phyloP scores from a whole-genome alignment of 2,797 vertebrate species.

The Dicrostonyx torquatus region DNA sequence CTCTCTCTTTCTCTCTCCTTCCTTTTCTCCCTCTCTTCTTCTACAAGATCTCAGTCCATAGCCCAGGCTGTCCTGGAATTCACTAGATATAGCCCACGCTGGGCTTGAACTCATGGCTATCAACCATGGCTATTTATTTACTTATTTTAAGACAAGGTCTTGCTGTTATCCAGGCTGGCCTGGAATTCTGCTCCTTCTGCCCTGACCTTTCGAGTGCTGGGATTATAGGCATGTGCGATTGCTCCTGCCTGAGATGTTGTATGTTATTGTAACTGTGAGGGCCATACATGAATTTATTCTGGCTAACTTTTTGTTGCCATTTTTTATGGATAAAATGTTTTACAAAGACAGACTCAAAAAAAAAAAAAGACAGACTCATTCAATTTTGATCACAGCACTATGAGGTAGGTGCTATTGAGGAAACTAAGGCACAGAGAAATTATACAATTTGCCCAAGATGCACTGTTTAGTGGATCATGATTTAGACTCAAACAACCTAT shows the following conservation, averaged over 20 bases:
- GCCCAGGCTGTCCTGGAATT: neutral
- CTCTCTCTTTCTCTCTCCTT: too few species aligned
- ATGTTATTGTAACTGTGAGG: neutral
- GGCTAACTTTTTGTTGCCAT: neutral
- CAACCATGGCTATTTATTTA: neutral
- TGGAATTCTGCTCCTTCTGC: neutral
- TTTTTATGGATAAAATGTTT: slow-evolving; percentile 5
- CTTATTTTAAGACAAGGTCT: neutral
- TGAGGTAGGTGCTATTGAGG: neutral
- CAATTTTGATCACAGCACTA: neutral
- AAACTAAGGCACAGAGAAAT: slow-evolving; percentile 7
- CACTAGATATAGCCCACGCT: neutral
- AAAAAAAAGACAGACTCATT: neutral
- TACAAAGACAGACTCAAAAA: neutral
- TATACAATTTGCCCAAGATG: neutral
- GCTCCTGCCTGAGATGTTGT: too few species aligned
- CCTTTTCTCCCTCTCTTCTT: too few species aligned
- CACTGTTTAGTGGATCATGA: neutral
- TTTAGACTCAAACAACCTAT: neutral
- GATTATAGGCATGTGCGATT: neutral
- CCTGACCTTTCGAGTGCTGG: neutral
- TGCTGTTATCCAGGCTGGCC: neutral
- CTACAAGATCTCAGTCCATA: neutral
- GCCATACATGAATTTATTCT: neutral
- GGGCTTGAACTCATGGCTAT: neutral